A percentile compares a stretch with the other conserved stretches of the same genome.
These are phyloP conservation scores for Tineola bisselliella DNA, from an alignment of 2,888 invertebrate species.

Conservation along the genomic window DNA sequence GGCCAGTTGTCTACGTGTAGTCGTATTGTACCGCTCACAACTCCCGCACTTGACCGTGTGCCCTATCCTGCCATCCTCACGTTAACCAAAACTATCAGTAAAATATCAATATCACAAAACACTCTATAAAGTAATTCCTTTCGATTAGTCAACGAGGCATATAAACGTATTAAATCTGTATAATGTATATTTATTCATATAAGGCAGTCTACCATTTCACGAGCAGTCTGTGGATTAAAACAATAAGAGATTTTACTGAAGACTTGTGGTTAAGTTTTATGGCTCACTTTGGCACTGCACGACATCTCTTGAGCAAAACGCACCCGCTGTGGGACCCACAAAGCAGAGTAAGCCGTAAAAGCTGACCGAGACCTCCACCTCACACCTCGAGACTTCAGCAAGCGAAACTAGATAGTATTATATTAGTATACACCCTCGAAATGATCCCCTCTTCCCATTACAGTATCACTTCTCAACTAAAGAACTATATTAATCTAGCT, in stretches of 20 bases:
- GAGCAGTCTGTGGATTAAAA: slow-evolving; percentile 50
- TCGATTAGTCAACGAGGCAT: not conserved
- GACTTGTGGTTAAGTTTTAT: slow-evolving; percentile 47
- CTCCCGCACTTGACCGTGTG: not conserved
- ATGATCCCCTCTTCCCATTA: slow-evolving; percentile 20
- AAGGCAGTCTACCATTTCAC: slow-evolving; percentile 57
- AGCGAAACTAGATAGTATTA: slow-evolving; percentile 10
- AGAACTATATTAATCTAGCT: not conserved
- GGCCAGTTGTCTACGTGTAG: slow-evolving; percentile 30
- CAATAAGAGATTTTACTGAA: slow-evolving; percentile 48
- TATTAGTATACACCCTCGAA: slow-evolving; percentile 10
- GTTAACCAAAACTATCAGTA: not conserved
- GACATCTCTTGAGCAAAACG: slow-evolving; percentile 20
- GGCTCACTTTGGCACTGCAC: slow-evolving; percentile 64
- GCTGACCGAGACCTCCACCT: slow-evolving; percentile 30
- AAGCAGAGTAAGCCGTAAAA: slow-evolving; percentile 65
- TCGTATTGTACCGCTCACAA: not conserved
- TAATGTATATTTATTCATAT: not conserved
- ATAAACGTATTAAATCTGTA: not conserved
- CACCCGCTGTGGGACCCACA: slow-evolving; percentile 29
- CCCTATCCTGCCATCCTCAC: too few species aligned
- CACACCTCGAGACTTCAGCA: not conserved
- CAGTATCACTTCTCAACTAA: slow-evolving; percentile 18
- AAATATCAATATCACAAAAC: not conserved
- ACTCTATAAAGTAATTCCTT: not conserved